Evolutionary conservation across 2,113 vertebrate species (phyloP).

Genomic region (Psittacula cyanocephala): DNA sequence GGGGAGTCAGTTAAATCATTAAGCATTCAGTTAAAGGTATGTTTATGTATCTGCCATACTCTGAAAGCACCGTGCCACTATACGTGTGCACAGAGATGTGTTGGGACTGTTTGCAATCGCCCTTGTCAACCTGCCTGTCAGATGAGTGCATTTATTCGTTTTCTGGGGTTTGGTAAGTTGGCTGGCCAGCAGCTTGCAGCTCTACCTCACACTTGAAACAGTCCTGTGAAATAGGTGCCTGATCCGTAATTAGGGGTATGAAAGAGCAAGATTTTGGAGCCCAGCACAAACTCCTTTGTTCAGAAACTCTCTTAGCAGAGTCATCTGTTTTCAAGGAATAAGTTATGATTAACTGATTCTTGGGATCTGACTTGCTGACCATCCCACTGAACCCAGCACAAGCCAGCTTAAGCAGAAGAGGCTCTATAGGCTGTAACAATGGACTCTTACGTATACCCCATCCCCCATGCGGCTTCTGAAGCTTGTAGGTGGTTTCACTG

Average conservation of each 20-base stretch:
- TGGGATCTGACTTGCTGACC: background rate
- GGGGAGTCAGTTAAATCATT: background rate
- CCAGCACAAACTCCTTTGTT: background rate
- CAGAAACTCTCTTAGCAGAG: background rate
- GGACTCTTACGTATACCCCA: background rate
- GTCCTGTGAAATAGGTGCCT: background rate
- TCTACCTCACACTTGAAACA: background rate
- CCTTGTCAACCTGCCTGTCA: background rate
- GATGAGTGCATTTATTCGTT: background rate
- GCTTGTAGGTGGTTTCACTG: background rate
- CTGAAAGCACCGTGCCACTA: fast-evolving
- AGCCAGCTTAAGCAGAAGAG: background rate
- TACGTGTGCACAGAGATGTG: background rate
- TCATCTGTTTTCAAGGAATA: background rate
- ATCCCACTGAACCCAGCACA: background rate
- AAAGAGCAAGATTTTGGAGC: background rate
- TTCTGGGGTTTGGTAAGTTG: background rate
- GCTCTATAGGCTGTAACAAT: background rate
- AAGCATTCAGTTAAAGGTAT: background rate
- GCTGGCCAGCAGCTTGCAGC: background rate
- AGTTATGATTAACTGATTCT: background rate
- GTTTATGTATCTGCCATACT: background rate
- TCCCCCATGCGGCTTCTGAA: background rate
- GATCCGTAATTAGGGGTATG: background rate
- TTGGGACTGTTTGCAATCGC: fast-evolving